phyloP scores from a whole-genome alignment of 92 coral and sea anemone genomes.

The Pocillopora grandis region DNA sequence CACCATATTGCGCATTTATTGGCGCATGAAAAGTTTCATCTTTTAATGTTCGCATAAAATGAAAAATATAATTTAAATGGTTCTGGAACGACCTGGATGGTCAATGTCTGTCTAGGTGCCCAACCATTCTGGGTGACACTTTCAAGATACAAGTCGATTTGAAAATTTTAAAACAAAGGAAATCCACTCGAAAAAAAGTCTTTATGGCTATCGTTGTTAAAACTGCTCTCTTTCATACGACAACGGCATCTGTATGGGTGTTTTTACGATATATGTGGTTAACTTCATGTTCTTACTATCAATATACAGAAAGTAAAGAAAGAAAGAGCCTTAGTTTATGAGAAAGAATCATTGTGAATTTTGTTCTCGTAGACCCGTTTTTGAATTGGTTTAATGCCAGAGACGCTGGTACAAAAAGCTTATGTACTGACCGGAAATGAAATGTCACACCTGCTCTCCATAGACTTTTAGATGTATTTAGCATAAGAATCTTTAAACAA shows the following conservation, averaged over 20 bases:
- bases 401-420: background rate
- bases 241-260: too few relatives aligned
- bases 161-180: too few relatives aligned
- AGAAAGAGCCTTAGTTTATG: too few relatives aligned
- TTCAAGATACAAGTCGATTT: background rate
- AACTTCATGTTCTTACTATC: too few relatives aligned
- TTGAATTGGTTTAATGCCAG: background rate
- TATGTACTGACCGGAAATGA: background rate
- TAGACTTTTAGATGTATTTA: constrained; percentile 4
- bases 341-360: too few relatives aligned
- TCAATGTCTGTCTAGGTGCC: background rate
- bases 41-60: background rate
- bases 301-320: too few relatives aligned
- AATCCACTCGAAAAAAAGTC: too few relatives aligned
- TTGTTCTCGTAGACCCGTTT: too few relatives aligned
- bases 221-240: too few relatives aligned
- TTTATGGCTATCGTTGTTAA: too few relatives aligned
- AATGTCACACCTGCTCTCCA: background rate
- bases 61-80: background rate
- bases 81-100: background rate
- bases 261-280: too few relatives aligned
- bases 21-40: background rate
- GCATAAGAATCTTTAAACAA: constrained; percentile 26
- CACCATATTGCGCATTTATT: background rate
- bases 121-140: background rate